Evolutionary conservation across 2,113 vertebrate genomes (phyloP).

Genomic region (Thamnaconus septentrionalis): DNA sequence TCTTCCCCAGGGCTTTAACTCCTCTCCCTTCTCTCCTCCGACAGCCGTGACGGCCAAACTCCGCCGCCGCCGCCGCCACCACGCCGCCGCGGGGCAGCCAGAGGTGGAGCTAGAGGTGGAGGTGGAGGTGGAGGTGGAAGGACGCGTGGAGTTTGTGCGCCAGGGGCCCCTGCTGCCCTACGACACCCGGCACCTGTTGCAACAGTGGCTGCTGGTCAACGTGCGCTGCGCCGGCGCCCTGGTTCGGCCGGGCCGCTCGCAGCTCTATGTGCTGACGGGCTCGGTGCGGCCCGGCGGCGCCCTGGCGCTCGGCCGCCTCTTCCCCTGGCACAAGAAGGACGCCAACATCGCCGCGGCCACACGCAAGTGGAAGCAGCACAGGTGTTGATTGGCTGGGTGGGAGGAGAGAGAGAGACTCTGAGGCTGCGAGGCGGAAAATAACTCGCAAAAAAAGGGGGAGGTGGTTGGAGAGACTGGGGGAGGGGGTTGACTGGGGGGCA

Average conservation of each 20-base stretch:
- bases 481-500: too few species aligned
- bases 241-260: constrained; percentile 72
- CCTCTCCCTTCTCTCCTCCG: background rate
- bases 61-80: constrained; percentile 74
- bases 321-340: constrained; percentile 85
- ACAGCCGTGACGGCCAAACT: constrained; percentile 86
- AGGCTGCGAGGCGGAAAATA: background rate
- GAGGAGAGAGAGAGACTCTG: background rate
- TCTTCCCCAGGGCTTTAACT: background rate
- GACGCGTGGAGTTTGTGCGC: constrained; percentile 81
- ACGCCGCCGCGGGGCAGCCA: constrained; percentile 59
- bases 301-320: constrained; percentile 75
- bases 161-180: constrained; percentile 82
- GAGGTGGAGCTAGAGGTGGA: constrained; percentile 78
- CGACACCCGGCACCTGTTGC: constrained; percentile 81
- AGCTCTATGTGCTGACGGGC: constrained; percentile 83
- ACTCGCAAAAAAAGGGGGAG: too few species aligned
- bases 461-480: too few species aligned
- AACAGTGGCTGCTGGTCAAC: constrained; percentile 88
- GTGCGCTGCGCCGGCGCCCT: constrained; percentile 76
- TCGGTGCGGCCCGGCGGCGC: constrained; percentile 68
- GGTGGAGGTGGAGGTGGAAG: constrained; percentile 78
- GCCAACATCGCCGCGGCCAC: constrained; percentile 75
- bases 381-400: constrained; percentile 68
- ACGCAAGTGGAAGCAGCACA: constrained; percentile 86